Base-by-base conservation (phyloP, 2,888 invertebrate genomes). In the Tachina fera region DNA sequence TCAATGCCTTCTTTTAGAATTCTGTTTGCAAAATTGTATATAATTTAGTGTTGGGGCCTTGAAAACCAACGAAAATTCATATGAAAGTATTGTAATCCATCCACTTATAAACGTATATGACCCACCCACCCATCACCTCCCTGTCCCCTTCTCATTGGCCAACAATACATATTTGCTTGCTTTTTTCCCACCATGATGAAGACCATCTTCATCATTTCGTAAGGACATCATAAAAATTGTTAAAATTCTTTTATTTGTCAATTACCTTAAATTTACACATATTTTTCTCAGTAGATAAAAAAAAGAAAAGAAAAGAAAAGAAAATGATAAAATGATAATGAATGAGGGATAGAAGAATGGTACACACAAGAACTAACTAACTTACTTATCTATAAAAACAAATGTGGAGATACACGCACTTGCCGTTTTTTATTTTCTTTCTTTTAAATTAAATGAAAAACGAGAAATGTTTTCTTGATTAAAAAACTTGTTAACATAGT, bases 251-350 rank as follows among this genome's bases (percentile, higher is more conserved):
- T 86, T 86, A 83, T 86, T 86, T 86, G 72, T 83, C 86, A 86
- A 83, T 86, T 86, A 86, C 68, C 83, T 86, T 80, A 86, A 86
- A 86, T 86, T 86, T 86, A 83, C 83, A 86, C 79, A 83, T 75
- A 75, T 72, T 63, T 71, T 22, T 70, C 9, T 16, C 53, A n/a
- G 16, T 74, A 39, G 1, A 51, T 39, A 51, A 49, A 31, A 14
- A 45, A 51, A 49, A 16, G 9, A 39, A n/a, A n/a, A n/a, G n/a
- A n/a, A n/a, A 51, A 43, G 13, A 39, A 45, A 13, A 60, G 41
- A 58, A 31, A 51, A 45, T 43, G 47, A 19, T 43, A 31, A 76
- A 63, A 56, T 58, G 47, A 61, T 43, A 60, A 67, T 65, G 70
- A 60, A 67, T 19, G 31, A 60, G 53, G 11, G 3, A 47, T 16